Evolutionary conservation across 2,797 vertebrate species (phyloP), one percentile per base, ranked within the genome.

Genomic region (Pachyuromys duprasi): DNA sequence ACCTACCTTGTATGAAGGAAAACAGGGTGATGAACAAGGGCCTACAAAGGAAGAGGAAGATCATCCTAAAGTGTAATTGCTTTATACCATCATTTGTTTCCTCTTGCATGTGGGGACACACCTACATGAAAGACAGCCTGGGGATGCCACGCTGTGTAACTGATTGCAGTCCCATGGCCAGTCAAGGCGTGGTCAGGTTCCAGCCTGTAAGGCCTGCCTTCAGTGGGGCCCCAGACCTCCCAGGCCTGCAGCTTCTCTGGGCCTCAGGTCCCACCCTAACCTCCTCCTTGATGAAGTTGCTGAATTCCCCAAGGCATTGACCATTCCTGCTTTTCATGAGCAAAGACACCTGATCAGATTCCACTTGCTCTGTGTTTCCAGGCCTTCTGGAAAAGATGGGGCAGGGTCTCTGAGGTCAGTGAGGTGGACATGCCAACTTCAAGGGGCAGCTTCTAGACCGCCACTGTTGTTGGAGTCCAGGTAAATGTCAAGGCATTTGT

Each of bases 81-180:
- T 95, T 89, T 92, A 70, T 18, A 39, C 57, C 55, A 15, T 33
- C 20, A 69, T 72, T 91, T n/a, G 49, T 92, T 89, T 95, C 65
- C 65, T 90, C 75, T 42, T 96, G 42, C 12, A 31, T 65, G n/a
- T 67, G 70, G 75, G 78, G 74, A 94, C 11, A 45, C 75, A 69
- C 82, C 72, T 67, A 91, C 83, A 91, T 4, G 93, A 93, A 79
- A 81, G n/a, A 60, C 53, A 91, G 70, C 8, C 36, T 82, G 55
- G 20, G 65, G 81, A 84, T 33, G 65, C 80, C 53, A 39, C 57
- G 33, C 72, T 8, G 13, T 83, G 70, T 90, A 75, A 1, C n/a
- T 67, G 55, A 39, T 45, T 60, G 3, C 20, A n/a, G 67, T 49
- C 45, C 82, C 79, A 45, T 0, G 14, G 62, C n/a, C 8, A 60